phyloP scores from a whole-genome alignment of 2,113 vertebrate genomes.

The Rhynchomys soricoides region DNA sequence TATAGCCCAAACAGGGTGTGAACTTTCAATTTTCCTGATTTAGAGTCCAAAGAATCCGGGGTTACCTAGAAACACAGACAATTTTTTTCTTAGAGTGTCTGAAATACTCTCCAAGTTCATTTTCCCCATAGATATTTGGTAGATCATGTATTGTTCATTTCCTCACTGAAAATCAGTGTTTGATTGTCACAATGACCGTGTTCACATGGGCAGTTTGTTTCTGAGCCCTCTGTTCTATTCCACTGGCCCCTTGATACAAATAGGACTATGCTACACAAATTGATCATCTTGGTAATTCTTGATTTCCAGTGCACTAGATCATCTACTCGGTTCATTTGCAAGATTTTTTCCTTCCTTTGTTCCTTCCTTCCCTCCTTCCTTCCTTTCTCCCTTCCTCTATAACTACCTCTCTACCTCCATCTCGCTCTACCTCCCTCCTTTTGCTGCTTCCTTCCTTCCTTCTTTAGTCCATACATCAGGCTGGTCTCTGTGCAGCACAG shows the following conservation, averaged over 20 bases:
- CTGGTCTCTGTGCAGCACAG: not conserved
- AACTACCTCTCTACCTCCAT: no score
- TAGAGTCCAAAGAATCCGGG: not conserved
- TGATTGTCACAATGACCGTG: not conserved
- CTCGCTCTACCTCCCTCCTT: no score
- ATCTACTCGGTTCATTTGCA: not conserved
- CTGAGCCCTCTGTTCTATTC: not conserved
- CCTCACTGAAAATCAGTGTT: not conserved
- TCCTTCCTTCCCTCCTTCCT: not conserved
- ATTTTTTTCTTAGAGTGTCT: not conserved
- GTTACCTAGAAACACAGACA: not conserved
- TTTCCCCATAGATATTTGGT: not conserved
- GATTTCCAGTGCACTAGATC: not conserved
- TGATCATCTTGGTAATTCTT: not conserved
- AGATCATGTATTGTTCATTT: not conserved
- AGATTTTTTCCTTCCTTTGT: fast-evolving
- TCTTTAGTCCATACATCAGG: not conserved
- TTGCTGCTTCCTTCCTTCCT: not conserved
- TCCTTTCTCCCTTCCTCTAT: not conserved
- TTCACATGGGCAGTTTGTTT: not conserved
- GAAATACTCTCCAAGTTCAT: not conserved
- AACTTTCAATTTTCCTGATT: not conserved
- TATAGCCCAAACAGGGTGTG: not conserved
- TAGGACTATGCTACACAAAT: not conserved
- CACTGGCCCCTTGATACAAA: not conserved